A percentile compares a stretch with the other conserved stretches of the same genome.
Conservation (phyloP, 2,113 vertebrate species). For the Seriola rivoliana region DNA sequence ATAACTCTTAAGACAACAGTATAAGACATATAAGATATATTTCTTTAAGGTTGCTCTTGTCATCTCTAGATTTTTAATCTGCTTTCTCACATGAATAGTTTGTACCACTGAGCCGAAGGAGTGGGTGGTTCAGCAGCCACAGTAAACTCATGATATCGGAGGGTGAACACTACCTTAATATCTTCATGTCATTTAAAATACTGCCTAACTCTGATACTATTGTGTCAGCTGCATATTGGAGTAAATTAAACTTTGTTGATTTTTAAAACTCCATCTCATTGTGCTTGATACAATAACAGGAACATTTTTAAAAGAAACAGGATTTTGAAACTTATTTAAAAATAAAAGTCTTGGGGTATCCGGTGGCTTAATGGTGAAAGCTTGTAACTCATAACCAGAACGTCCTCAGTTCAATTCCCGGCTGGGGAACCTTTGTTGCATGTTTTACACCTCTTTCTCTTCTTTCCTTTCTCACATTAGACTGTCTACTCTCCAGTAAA, state of each 20-base stretch:
- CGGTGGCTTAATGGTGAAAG: background rate
- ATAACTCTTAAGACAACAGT: background rate
- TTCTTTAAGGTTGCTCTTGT: slow-evolving; percentile 3
- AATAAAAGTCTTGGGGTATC: background rate
- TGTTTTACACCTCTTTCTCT: background rate
- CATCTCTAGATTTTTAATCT: background rate
- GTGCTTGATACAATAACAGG: background rate
- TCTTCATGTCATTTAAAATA: too few species aligned
- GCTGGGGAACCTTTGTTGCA: background rate
- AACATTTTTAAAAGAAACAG: background rate
- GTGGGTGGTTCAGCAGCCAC: background rate
- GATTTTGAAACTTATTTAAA: background rate
- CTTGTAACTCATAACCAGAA: background rate
- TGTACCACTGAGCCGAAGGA: background rate
- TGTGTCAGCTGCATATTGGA: too few species aligned
- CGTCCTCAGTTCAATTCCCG: background rate
- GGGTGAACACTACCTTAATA: too few species aligned
- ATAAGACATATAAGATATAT: slow-evolving; percentile 1
- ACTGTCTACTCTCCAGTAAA: background rate
- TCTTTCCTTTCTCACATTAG: background rate
- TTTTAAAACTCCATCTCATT: background rate
- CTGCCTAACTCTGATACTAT: too few species aligned
- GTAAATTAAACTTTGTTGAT: background rate
- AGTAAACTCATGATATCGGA: slow-evolving; percentile 9
- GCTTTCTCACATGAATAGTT: background rate